Base-by-base conservation (phyloP, 2,113 vertebrate genomes). In the Otolemur garnettii region DNA sequence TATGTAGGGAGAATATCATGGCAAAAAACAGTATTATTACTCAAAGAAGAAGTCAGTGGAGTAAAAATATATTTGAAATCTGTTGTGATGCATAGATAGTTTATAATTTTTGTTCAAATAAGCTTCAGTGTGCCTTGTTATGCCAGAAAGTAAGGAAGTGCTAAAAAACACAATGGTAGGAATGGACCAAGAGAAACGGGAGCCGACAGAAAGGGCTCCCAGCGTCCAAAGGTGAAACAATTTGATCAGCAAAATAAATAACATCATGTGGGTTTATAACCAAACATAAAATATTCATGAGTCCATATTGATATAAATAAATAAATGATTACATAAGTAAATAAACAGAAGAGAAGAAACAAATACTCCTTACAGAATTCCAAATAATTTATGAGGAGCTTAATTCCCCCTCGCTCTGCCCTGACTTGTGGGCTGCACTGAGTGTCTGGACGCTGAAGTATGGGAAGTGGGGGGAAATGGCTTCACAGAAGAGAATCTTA, bases 101-200 rank as follows among this genome's bases (percentile, higher is more conserved):
- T 75, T 77, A 35, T n/a, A 85, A 81, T 87, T 71, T 88, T 88
- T 93, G 3, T 87, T 62, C 81, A 94, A 72, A 21, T 21, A 92
- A 83, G 72, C 26, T 38, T 96, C 15, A 30, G 55, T 35, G 4
- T 50, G 83, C 50, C 33, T 53, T 68, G 3, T 69, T 38, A 19
- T 50, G 5, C 11, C 81, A 84, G 33, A 83, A 74, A 62, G 8
- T 71, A 87, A 79, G 42, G 24, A 89, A 59, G 2, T 45, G 8
- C 33, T 66, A 38, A 53, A 42, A 79, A 74, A 68, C 14, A 38
- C 10, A 59, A 26, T 30, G 33, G n/a, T 71, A 4, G 19, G 18
- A 35, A 13, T 66, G 19, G 38, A 35, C 50, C 35, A 92, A 75
- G 50, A 22, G 26, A 35, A 14, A 18, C 3, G 9, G 24, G 19